Conservation (phyloP, 2,113 vertebrate species). For the Cinclus mexicanus region DNA sequence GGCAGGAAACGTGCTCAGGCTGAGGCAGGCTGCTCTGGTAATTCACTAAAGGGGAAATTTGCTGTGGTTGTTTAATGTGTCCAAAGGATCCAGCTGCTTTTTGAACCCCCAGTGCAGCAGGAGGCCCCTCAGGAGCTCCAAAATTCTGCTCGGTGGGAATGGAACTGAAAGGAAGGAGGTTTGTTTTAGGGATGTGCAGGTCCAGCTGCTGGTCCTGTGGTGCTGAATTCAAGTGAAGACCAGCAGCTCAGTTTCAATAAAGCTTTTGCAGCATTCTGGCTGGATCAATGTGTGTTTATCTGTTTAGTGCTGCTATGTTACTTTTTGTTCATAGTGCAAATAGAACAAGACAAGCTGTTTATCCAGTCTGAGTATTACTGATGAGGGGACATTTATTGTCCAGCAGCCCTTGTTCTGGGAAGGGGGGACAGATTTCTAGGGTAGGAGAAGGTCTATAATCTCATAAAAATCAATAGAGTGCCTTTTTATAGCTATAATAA, state of each 20-base stretch:
- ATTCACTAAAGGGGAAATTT: background rate
- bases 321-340: background rate
- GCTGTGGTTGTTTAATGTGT: background rate
- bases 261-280: background rate
- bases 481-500: background rate
- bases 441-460: background rate
- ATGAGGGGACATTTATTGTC: background rate
- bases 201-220: background rate
- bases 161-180: background rate
- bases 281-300: background rate
- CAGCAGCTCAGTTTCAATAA: background rate
- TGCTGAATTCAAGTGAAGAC: background rate
- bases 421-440: background rate
- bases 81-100: background rate
- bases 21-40: conserved; percentile 5
- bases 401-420: background rate
- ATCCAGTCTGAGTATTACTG: background rate
- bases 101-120: background rate
- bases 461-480: background rate
- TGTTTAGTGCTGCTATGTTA: background rate
- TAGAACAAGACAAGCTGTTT: background rate
- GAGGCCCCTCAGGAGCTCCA: background rate
- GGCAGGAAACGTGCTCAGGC: background rate
- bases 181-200: background rate
- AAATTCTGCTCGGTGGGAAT: background rate